Percentiles rank a stretch among this genome's conserved stretches.
Evolutionary conservation across 2,888 invertebrate species (phyloP).

Genomic region (Pterobdella sp.): DNA sequence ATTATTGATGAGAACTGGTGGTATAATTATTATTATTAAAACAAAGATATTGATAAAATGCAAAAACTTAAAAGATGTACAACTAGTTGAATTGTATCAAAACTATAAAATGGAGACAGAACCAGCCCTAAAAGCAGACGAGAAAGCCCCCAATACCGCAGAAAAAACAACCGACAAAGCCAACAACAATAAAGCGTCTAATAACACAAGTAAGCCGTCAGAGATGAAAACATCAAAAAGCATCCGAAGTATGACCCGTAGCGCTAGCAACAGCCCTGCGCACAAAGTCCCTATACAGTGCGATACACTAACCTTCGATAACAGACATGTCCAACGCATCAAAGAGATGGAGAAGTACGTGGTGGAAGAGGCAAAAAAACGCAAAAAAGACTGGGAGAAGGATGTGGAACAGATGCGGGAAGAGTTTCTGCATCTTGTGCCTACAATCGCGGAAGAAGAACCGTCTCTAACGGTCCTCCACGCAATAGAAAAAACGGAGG

Average conservation of each 20-base stretch:
- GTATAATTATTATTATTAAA: too few species aligned
- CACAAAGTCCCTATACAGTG: slow-evolving; percentile 25
- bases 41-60: too few species aligned
- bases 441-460: slow-evolving; percentile 9
- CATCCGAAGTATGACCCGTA: slow-evolving; percentile 98
- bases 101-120: too few species aligned
- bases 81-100: too few species aligned
- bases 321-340: slow-evolving; percentile 21
- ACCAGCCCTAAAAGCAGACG: too few species aligned
- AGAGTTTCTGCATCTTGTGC: slow-evolving; percentile 38
- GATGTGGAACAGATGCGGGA: slow-evolving; percentile 38
- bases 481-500: background rate
- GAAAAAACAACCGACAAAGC: too few species aligned
- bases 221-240: too few species aligned
- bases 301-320: slow-evolving; percentile 27
- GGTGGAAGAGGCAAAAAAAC: slow-evolving; percentile 13
- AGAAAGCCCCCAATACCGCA: too few species aligned
- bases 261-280: slow-evolving; percentile 62
- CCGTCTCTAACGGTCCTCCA: background rate
- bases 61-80: too few species aligned
- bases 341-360: slow-evolving; percentile 26
- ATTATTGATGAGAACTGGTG: too few species aligned
- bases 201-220: too few species aligned
- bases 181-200: too few species aligned
- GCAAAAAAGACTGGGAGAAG: slow-evolving; percentile 28